Base-by-base conservation (phyloP, 1,140 invertebrate species). In the Penaeus vannamei region DNA sequence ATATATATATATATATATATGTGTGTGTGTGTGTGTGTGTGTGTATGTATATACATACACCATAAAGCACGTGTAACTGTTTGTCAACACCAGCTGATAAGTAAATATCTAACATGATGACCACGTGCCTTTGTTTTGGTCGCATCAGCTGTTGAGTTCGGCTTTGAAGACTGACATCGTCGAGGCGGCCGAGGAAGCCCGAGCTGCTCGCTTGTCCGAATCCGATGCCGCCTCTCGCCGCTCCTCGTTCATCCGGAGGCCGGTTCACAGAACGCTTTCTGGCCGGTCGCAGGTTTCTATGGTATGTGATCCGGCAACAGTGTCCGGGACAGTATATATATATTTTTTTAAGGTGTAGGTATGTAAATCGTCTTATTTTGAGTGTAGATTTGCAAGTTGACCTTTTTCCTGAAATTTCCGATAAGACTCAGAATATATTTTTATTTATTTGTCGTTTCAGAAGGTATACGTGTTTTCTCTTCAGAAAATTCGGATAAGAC, bases 131-230 rank as follows among this genome's bases (percentile, higher is more conserved):
- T 93, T 93, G 91, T 90, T 93, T 92, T 92, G 92, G 90, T 93
- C 94, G 94, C 90, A 90, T 87, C 94, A 97, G 96, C 94, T 97
- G 92, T 94, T 97, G 94, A 96, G 95, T 92, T 95, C 96, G 92
- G 95, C 96, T 90, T 94, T 97, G 94, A 97, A 96, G 95, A 96
- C 96, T 92, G 96, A 97, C 94, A 94, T 97, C 93, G 94, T 95
- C 92, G 94, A 94, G 87, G 95, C 96, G 69, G 94, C 96, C 90
- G 94, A 95, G 93, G 93, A 94, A 90, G 93, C 93, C 23, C 85
- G 91, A 85, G 86, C 92, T 80, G 92, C 92, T 0, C 83, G 92
- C 62, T 89, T 92, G 69, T 91, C 90, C 10, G 91, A 91, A 72
- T 86, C 87, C 8, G 86, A 89, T 61, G 90, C 90, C 14, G 60